Base-by-base conservation (phyloP, 2,888 invertebrate species). In the Melitaea athalia region DNA sequence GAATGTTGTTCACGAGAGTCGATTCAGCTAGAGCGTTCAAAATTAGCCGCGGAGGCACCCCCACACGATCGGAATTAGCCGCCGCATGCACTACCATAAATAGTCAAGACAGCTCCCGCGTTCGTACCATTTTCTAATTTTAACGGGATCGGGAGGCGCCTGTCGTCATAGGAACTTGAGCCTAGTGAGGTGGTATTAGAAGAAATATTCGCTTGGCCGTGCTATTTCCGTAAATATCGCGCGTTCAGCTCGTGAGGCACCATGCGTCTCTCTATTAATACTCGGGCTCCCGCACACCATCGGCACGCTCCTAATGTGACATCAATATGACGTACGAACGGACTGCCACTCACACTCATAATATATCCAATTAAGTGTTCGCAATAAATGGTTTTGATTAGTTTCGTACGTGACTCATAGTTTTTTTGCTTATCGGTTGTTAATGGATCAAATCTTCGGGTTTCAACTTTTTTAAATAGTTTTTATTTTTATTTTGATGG, bases 71-170 rank as follows among this genome's bases (percentile, higher is more conserved):
- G 78, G 76, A 83, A 80, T 83, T 81, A 85, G 84, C 82, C 78
- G 75, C 80, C 77, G 79, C 84, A 77, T 74, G 81, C 91, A 86
- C 81, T 86, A 89, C 92, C 92, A 90, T 92, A 92, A 91, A 92
- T 92, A 92, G 92, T 87, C 85, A 92, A 91, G 85, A 85, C 85
- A 82, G 82, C 86, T 83, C 84, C 83, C 84, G 84, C 80, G 78
- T 80, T 79, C 81, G 78, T 80, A 85, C 85, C 85, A 82, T 85
- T 86, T 85, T 90, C 91, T 91, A 91, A 89, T 80, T 88, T 85
- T 91, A 89, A 66, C 79, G 63, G 60, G 77, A 77, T 76, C 74
- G 70, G 68, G 74, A 69, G 72, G 70, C 63, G 77, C 71, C 73
- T 49, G 71, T 74, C 69, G 75, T 73, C 65, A 75, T 74, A 72